A percentile compares a stretch with the other conserved stretches of the same genome.
These are phyloP conservation scores for Andricus grossulariae DNA, from an alignment of 1,140 invertebrate species.

Conservation along the genomic window DNA sequence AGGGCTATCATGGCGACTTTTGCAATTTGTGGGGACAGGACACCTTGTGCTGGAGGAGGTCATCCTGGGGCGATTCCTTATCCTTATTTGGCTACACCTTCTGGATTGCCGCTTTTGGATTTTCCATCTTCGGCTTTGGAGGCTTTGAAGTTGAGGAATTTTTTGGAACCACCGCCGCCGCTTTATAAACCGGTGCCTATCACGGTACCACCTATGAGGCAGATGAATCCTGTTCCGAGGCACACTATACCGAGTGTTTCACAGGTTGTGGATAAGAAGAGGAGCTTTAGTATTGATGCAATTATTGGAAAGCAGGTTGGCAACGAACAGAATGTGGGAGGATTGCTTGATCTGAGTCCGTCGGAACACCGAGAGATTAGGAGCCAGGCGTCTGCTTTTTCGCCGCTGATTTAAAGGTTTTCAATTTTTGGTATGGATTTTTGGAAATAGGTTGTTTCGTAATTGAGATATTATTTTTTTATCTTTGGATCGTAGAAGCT, in stretches of 20 bases:
- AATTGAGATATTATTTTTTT: constrained; percentile 36
- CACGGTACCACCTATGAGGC: constrained; percentile 62
- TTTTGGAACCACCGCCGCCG: constrained; percentile 67
- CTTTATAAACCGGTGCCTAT: constrained; percentile 76
- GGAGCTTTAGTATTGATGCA: constrained; percentile 77
- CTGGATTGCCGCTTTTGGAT: constrained; percentile 73
- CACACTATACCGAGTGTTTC: constrained; percentile 30
- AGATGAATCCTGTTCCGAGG: constrained; percentile 54
- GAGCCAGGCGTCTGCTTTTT: constrained; percentile 74
- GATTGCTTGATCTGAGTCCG: constrained; percentile 70
- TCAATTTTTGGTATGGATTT: not conserved
- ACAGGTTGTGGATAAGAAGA: constrained; percentile 63
- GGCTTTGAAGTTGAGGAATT: constrained; percentile 72
- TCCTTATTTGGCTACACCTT: constrained; percentile 71
- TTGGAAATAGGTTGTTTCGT: constrained; percentile 2
- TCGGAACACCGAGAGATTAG: constrained; percentile 72
- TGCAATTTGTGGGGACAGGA: constrained; percentile 69
- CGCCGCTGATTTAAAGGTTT: constrained; percentile 67
- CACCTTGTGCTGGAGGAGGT: constrained; percentile 56
- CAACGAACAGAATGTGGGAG: constrained; percentile 63
- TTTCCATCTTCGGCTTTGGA: constrained; percentile 74
- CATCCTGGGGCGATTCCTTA: constrained; percentile 61
- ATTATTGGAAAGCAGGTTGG: constrained; percentile 74
- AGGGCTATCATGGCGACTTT: constrained; percentile 74
- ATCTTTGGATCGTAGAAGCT: too few relatives aligned